Conservation (phyloP, 2,888 invertebrate genomes). For the Platycheirus albimanus region DNA sequence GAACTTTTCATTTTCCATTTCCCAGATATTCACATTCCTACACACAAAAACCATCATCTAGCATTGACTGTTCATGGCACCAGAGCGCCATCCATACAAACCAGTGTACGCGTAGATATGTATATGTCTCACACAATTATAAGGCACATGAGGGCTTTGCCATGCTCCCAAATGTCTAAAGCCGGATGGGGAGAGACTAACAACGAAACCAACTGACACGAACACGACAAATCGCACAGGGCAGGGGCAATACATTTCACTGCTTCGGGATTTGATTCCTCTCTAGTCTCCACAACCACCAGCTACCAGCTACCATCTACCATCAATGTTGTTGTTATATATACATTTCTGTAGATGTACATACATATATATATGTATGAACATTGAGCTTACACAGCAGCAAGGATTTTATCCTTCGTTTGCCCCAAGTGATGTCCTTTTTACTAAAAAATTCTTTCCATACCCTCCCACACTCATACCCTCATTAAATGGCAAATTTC, state of each 20-base stretch:
- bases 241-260: conserved; percentile 71
- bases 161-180: conserved; percentile 71
- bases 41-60: conserved; percentile 55
- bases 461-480: conserved; percentile 35
- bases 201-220: conserved; percentile 76
- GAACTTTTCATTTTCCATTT: conserved; percentile 56
- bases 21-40: conserved; percentile 55
- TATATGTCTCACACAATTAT: conserved; percentile 72
- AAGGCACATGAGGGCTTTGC: conserved; percentile 68
- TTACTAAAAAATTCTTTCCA: conserved; percentile 38
- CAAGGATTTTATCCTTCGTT: conserved; percentile 69
- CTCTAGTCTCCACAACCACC: conserved; percentile 4
- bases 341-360: neutral
- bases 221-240: conserved; percentile 75
- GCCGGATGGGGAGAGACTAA: conserved; percentile 75
- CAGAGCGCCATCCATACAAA: conserved; percentile 38
- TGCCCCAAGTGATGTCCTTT: conserved; percentile 69
- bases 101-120: conserved; percentile 10
- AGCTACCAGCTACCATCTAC: too few species aligned
- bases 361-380: too few species aligned
- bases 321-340: conserved; percentile 48
- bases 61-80: conserved; percentile 72
- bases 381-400: conserved; percentile 44
- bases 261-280: conserved; percentile 73
- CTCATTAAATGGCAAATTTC: conserved; percentile 73